phyloP scores from a whole-genome alignment of 2,797 vertebrate genomes.

The Phrynocephalus vlangalii region DNA sequence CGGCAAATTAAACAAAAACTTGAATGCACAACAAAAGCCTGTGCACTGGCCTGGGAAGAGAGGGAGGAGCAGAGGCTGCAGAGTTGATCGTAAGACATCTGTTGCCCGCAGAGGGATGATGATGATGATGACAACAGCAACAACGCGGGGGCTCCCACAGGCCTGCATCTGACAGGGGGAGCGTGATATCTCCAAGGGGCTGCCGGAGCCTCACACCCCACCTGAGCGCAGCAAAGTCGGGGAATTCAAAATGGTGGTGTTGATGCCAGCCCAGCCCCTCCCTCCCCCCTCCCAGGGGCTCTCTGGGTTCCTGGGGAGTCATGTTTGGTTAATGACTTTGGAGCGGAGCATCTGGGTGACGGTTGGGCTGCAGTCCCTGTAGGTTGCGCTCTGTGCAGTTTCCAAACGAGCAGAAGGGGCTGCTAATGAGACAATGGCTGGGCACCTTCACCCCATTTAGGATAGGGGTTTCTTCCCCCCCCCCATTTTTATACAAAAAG shows the following conservation, averaged over 20 bases:
- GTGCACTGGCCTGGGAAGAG: constrained; percentile 18
- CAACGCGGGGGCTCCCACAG: constrained; percentile 2
- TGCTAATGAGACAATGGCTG: constrained; percentile 14
- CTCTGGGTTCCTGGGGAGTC: not conserved
- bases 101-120: constrained; percentile 19
- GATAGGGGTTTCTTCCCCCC: not conserved
- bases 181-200: constrained; percentile 27
- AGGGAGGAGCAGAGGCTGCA: constrained; percentile 15
- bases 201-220: constrained; percentile 23
- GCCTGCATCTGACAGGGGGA: constrained; percentile 42
- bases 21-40: not conserved
- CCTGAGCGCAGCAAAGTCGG: constrained; percentile 41
- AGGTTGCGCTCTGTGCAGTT: not conserved
- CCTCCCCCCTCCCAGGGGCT: not conserved
- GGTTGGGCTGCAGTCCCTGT: constrained; percentile 21
- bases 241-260: constrained; percentile 28
- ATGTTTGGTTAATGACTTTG: constrained; percentile 29
- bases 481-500: no score
- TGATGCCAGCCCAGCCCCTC: constrained; percentile 1
- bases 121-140: not conserved
- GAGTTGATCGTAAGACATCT: constrained; percentile 30
- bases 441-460: not conserved
- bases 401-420: constrained; percentile 37
- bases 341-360: constrained; percentile 27
- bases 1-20: not conserved